Conservation (phyloP, 2,888 invertebrate species). For the Synanthedon tipuliformis region DNA sequence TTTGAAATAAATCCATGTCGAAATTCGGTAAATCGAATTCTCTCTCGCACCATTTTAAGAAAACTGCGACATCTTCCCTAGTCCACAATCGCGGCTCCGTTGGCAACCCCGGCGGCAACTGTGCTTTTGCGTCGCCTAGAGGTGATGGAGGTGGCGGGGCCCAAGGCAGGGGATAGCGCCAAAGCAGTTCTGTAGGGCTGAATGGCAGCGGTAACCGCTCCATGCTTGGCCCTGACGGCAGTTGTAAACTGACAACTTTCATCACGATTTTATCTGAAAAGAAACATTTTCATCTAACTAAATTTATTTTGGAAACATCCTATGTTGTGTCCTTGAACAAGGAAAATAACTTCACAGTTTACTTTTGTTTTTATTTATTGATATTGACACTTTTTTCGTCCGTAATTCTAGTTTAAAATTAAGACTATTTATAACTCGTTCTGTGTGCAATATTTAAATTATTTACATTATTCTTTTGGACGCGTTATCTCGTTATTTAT, state of each 20-base stretch:
- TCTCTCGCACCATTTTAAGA: slow-evolving; percentile 90
- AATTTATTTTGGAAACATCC: too few species aligned
- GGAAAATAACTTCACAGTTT: too few species aligned
- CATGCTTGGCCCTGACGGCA: slow-evolving; percentile 79
- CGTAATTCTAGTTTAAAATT: too few species aligned
- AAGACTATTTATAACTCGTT: too few species aligned
- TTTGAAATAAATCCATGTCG: slow-evolving; percentile 93
- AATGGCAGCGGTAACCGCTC: slow-evolving; percentile 84
- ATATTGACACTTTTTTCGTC: too few species aligned
- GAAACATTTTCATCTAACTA: too few species aligned
- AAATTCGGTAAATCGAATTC: slow-evolving; percentile 93
- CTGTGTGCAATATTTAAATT: too few species aligned
- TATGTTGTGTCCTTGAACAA: too few species aligned
- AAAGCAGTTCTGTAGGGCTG: slow-evolving; percentile 84
- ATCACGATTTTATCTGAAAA: slow-evolving; percentile 35
- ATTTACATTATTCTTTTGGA: too few species aligned
- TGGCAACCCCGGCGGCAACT: slow-evolving; percentile 84
- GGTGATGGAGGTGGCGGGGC: slow-evolving; percentile 77
- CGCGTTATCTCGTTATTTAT: too few species aligned
- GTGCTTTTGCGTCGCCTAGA: slow-evolving; percentile 86
- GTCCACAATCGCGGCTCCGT: slow-evolving; percentile 92
- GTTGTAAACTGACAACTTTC: slow-evolving; percentile 77
- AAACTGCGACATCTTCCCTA: slow-evolving; percentile 88
- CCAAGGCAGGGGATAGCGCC: slow-evolving; percentile 87
- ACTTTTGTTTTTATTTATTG: too few species aligned